Base-by-base conservation (phyloP, 23 tunicate species). In the Halocynthia roretzi region DNA sequence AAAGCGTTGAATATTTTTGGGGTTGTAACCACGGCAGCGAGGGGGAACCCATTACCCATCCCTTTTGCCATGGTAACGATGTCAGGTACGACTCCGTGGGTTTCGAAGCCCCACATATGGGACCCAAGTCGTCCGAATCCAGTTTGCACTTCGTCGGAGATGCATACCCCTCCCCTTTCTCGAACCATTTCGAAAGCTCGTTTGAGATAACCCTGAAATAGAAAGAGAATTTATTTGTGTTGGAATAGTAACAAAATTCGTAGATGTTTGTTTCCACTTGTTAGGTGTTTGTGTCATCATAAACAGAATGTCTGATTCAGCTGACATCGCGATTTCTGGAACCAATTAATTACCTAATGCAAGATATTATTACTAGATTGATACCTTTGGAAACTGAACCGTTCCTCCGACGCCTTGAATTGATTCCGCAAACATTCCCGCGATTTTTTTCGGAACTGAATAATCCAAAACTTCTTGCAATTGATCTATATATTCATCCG, bases 341-440 rank as follows among this genome's bases (percentile, higher is more conserved):
- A 31, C 44, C 44, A 31, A 31, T 31, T 31, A 31, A n/a, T n/a
- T n/a, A n/a, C n/a, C n/a, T 31, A 31, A 31, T 31, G 44, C 44
- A 4, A 31, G 44, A 4, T 31, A 31, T 31, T n/a, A n/a, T n/a
- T n/a, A n/a, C n/a, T n/a, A n/a, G n/a, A n/a, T n/a, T n/a, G n/a
- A n/a, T n/a, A 92, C 98, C 85, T 89, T 87, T 0, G 99, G 99
- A 80, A 65, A 96, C 65, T 84, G 92, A 17, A 89, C 87, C 1
- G 75, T 77, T 21, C 99, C 99, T 15, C 99, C 99, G 40, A 96
- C 96, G 21, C 99, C 99, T 78, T 94, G 99, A 60, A 94, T 84
- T 53, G 82, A 66, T 53, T 94, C 95, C 15, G 86, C 86, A 66
- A 92, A 92, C n/a, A 92, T 69, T 15, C 85, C 98, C 9, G 98